Conservation (phyloP, 2,113 vertebrate species). For the Urocitellus parryii region DNA sequence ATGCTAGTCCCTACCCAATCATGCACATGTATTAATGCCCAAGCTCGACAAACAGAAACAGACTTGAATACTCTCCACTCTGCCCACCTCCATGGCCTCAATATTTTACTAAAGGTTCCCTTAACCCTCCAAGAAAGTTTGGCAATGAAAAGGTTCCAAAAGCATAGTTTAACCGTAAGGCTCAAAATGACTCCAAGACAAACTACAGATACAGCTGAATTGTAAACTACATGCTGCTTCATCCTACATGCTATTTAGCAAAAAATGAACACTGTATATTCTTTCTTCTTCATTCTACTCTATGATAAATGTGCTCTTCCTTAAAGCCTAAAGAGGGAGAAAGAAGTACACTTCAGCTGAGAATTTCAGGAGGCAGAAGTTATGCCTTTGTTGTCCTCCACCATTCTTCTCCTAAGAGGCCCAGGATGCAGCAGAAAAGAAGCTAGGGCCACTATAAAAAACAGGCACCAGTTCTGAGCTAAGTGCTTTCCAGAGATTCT, state of each 20-base stretch:
- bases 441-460: slow-evolving; percentile 53
- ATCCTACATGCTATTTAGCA: slow-evolving; percentile 15
- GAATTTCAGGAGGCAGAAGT: slow-evolving; percentile 59
- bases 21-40: background rate
- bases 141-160: background rate
- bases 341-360: background rate
- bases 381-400: slow-evolving; percentile 36
- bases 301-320: slow-evolving; percentile 33
- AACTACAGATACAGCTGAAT: background rate
- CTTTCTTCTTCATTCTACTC: background rate
- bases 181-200: slow-evolving; percentile 1
- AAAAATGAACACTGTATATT: background rate
- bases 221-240: slow-evolving; percentile 44
- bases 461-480: background rate
- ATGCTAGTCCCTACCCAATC: background rate
- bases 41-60: background rate
- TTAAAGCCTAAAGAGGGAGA: background rate
- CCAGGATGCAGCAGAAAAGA: background rate
- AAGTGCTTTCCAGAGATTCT: background rate
- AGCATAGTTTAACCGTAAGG: background rate
- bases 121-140: background rate
- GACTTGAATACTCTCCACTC: background rate
- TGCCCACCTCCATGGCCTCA: background rate
- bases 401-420: slow-evolving; percentile 27
- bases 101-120: slow-evolving; percentile 5